Evolutionary conservation across 1,140 invertebrate genomes (phyloP).

Genomic region (Myzus persicae): DNA sequence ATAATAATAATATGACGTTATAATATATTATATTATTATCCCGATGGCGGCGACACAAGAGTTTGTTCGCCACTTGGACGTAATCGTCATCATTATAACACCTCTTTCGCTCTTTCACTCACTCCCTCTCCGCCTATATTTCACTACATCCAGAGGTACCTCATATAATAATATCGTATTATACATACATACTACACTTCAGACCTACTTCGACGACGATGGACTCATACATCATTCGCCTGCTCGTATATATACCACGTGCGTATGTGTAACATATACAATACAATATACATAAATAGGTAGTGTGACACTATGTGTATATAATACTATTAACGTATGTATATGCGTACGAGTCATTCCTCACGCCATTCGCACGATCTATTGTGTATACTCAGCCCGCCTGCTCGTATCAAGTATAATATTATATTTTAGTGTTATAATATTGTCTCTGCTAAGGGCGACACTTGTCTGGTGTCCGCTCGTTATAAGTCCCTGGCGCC

Average conservation of each 20-base stretch:
- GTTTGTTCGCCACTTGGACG: conserved; percentile 5
- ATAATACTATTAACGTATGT: neutral
- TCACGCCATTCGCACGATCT: neutral
- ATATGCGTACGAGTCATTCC: neutral
- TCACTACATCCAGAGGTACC: neutral
- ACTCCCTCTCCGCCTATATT: neutral
- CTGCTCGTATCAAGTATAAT: neutral
- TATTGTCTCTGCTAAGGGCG: neutral
- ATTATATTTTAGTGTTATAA: neutral
- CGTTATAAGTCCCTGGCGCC: neutral
- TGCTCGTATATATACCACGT: neutral
- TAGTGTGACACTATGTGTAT: no score
- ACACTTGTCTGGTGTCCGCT: neutral
- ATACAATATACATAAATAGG: no score
- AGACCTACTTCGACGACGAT: neutral
- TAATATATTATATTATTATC: neutral
- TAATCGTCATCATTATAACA: conserved; percentile 21
- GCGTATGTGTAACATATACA: neutral
- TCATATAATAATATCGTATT: neutral
- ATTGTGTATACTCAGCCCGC: neutral
- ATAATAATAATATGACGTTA: neutral
- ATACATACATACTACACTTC: neutral
- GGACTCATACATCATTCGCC: neutral
- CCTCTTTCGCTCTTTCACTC: neutral
- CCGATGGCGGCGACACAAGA: neutral